Evolutionary conservation across 2,888 invertebrate genomes (phyloP).

Genomic region (Drosophila affinis): DNA sequence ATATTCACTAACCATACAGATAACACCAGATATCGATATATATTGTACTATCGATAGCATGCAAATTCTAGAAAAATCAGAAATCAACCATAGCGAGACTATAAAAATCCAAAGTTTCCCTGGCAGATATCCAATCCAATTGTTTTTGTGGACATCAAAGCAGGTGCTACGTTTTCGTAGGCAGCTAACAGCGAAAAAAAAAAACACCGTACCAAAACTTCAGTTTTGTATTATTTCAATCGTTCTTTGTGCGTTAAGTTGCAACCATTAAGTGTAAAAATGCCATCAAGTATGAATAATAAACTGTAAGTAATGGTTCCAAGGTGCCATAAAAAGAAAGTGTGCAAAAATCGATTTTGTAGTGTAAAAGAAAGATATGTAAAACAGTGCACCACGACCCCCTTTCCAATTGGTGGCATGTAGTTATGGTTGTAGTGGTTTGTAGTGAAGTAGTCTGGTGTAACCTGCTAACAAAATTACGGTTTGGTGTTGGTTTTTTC

Average conservation of each 20-base stretch:
- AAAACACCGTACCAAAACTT: constrained; percentile 30
- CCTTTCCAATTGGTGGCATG: constrained; percentile 71
- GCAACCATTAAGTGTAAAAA: constrained; percentile 82
- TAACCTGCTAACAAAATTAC: constrained; percentile 52
- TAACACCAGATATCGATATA: too few relatives aligned
- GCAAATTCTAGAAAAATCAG: too few relatives aligned
- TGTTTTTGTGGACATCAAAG: constrained; percentile 1
- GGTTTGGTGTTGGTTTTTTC: constrained; percentile 57
- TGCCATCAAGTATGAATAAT: constrained; percentile 84
- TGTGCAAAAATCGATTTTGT: constrained; percentile 80
- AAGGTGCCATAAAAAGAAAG: constrained; percentile 55
- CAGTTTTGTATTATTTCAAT: constrained; percentile 22
- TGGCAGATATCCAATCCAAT: too few relatives aligned
- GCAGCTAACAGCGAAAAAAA: constrained; percentile 28
- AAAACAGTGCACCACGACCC: constrained; percentile 65
- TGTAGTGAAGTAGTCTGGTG: constrained; percentile 67
- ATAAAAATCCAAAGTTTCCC: too few relatives aligned
- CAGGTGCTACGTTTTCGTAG: constrained; percentile 10
- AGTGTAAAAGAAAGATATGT: constrained; percentile 66
- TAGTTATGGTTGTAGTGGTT: constrained; percentile 58
- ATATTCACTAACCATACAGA: too few relatives aligned
- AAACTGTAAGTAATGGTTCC: constrained; percentile 83
- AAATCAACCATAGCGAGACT: too few relatives aligned
- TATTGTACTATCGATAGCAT: too few relatives aligned
- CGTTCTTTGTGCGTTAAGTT: constrained; percentile 75